These are phyloP conservation scores for Strix uralensis DNA, from an alignment of 2,113 vertebrate genomes.

Conservation along the genomic window DNA sequence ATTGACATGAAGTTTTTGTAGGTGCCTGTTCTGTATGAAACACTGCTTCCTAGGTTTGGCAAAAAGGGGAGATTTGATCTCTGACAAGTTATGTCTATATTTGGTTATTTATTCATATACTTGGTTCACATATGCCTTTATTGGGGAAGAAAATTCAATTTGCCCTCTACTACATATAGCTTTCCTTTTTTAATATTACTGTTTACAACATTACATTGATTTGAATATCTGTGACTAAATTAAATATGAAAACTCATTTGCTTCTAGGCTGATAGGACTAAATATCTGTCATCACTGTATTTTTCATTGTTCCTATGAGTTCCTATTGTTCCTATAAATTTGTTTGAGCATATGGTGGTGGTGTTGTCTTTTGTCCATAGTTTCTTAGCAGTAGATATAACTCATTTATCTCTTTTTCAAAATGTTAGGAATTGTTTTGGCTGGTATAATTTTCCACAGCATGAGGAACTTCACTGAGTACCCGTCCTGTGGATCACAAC, in stretches of 20 bases:
- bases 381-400: not conserved
- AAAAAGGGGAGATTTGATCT: not conserved
- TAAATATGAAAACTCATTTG: not conserved
- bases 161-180: not conserved
- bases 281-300: not conserved
- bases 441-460: not conserved
- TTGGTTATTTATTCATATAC: not conserved
- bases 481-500: not conserved
- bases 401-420: not conserved
- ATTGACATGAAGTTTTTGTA: not conserved
- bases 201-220: not conserved
- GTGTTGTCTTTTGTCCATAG: not conserved
- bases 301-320: not conserved
- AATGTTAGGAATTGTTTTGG: not conserved
- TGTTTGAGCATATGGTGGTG: not conserved
- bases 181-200: not conserved
- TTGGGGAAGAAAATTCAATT: not conserved
- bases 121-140: not conserved
- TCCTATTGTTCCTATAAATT: not conserved
- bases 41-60: not conserved
- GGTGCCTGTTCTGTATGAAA: not conserved
- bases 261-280: not conserved
- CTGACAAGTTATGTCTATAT: not conserved
- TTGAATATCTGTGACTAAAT: not conserved
- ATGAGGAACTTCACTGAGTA: not conserved